Evolutionary conservation across 2,888 invertebrate genomes (phyloP).

Genomic region (Matsumyia berberina): DNA sequence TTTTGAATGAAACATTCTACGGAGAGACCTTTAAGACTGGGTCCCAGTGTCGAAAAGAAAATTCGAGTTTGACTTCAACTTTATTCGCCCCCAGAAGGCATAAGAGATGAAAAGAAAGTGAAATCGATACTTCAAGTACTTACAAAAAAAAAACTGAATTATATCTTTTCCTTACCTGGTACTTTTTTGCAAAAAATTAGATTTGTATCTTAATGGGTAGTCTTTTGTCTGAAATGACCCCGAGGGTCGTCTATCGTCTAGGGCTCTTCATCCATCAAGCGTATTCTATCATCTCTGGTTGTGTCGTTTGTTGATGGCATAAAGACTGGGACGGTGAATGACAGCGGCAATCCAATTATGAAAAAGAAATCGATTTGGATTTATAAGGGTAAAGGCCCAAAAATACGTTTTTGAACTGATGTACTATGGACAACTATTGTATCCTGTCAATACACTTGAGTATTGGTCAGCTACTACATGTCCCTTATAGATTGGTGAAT

Average conservation of each 20-base stretch:
- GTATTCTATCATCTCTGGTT: slow-evolving; percentile 7
- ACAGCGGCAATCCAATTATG: background rate
- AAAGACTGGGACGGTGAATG: background rate
- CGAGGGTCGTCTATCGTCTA: slow-evolving; percentile 30
- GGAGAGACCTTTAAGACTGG: slow-evolving; percentile 1
- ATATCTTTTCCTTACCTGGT: slow-evolving; percentile 1
- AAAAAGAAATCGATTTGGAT: too few relatives aligned
- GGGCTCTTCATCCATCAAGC: slow-evolving; percentile 23
- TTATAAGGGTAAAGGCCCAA: too few relatives aligned
- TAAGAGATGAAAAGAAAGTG: slow-evolving; percentile 69
- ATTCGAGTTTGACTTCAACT: slow-evolving; percentile 37
- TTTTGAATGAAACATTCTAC: slow-evolving; percentile 66
- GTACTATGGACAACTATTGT: too few relatives aligned
- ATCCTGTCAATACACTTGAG: too few relatives aligned
- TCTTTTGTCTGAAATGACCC: slow-evolving; percentile 30
- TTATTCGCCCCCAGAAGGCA: slow-evolving; percentile 49
- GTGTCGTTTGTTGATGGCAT: background rate
- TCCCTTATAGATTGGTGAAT: too few relatives aligned
- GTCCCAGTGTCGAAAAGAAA: slow-evolving; percentile 33
- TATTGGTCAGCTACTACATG: too few relatives aligned
- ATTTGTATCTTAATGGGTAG: slow-evolving; percentile 46
- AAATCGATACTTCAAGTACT: slow-evolving; percentile 66
- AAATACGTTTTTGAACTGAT: too few relatives aligned
- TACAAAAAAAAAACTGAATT: slow-evolving; percentile 5
- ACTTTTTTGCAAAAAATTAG: slow-evolving; percentile 25